Base-by-base conservation (phyloP, 2,797 vertebrate species). In the Iguana delicatissima region DNA sequence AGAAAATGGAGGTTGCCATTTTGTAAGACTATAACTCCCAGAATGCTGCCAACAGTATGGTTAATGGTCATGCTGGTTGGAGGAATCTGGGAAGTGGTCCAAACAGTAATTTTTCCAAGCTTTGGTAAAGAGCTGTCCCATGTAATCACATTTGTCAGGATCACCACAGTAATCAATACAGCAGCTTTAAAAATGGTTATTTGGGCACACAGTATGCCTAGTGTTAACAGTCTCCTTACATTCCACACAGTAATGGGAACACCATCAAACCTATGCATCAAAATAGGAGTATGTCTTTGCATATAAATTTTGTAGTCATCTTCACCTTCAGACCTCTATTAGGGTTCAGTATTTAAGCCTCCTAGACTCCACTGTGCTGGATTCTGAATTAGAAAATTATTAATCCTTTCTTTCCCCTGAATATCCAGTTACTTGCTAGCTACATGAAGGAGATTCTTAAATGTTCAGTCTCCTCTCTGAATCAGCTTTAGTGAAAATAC, bases 391-490 rank as follows among this genome's bases (percentile, higher is more conserved):
- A 38, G 22, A 62, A 83, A 55, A 55, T 55, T 80, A 32, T 55
- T 22, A 59, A 83, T 62, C 57, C 10, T 84, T 14, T 46, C 22
- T 46, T 67, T 29, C 24, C 18, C 22, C 22, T 64, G 32, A 64
- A 46, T 14, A 84, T 64, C 59, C 22, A 42, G 62, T 64, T 29
- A 26, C 82, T 84, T 24, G 24, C 35, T 84, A 64, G 38, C 22
- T 38, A 64, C 38, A 67, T 50, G 24, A 67, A 46, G 38, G 6
- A 24, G 38, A 32, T 67, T 84, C 64, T 84, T 16, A 32, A 84
- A 67, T 46, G 35, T 84, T 38, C 38, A 29, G 29, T 84, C 62
- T 42, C 62, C 67, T 84, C 80, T 81, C 81, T 83, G 81, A 83
- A 18, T 29, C 24, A 38, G 62, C 62, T 38, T 69, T 32, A 67